A percentile compares a stretch with the other conserved stretches of the same genome.
Conservation (phyloP, 2,888 invertebrate genomes). For the Selenia dentaria region DNA sequence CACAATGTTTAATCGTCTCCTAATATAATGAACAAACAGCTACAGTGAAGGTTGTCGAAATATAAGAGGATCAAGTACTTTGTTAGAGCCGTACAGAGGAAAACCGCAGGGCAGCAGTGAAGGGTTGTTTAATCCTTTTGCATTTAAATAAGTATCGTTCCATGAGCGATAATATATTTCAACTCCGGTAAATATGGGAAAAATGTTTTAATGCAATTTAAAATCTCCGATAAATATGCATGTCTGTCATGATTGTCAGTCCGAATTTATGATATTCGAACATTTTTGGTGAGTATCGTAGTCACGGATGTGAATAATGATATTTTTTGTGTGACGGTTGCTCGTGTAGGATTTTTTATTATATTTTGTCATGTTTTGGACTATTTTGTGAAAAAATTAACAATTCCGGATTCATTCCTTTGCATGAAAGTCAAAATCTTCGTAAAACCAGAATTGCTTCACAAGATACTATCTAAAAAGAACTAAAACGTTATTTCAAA, state of each 20-base stretch:
- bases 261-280: constrained; percentile 16
- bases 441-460: no score
- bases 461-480: no score
- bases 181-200: constrained; percentile 26
- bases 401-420: no score
- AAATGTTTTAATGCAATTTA: constrained; percentile 31
- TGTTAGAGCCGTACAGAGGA: constrained; percentile 10
- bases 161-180: constrained; percentile 18
- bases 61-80: constrained; percentile 23
- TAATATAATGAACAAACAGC: no score
- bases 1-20: no score
- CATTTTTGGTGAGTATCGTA: constrained; percentile 14
- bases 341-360: no score
- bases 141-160: constrained; percentile 24
- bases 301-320: constrained; percentile 1
- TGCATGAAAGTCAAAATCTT: no score
- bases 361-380: no score
- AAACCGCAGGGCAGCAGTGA: constrained; percentile 13
- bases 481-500: no score
- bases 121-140: constrained; percentile 24
- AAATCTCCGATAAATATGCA: constrained; percentile 34
- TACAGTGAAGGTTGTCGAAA: no score
- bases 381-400: no score
- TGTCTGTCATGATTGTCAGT: constrained; percentile 28
- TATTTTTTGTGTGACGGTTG: no score